These are phyloP conservation scores for Limanda limanda DNA, from an alignment of 2,113 vertebrate species.

Conservation along the genomic window DNA sequence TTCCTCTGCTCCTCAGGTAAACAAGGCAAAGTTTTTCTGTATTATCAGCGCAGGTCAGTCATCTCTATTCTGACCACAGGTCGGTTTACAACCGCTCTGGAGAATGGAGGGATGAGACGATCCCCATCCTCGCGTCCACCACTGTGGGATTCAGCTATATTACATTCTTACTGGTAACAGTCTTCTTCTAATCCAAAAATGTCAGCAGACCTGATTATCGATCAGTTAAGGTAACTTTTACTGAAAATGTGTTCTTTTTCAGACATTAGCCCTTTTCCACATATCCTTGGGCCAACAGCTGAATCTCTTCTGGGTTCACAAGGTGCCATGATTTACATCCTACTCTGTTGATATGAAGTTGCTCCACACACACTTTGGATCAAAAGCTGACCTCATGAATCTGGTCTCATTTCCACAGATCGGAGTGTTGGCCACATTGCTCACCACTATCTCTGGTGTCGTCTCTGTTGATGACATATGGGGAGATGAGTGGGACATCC, in stretches of 20 bases:
- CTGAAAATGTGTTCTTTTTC: constrained; percentile 11
- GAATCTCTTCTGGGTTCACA: constrained; percentile 98
- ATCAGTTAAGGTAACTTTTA: background rate
- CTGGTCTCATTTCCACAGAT: constrained; percentile 79
- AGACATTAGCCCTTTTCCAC: constrained; percentile 95
- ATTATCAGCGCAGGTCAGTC: background rate
- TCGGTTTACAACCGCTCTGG: constrained; percentile 92
- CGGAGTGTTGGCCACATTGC: constrained; percentile 86
- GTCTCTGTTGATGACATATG: constrained; percentile 91
- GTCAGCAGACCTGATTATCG: background rate
- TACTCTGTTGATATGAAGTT: background rate
- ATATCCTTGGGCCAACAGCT: constrained; percentile 95
- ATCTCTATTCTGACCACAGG: constrained; percentile 75
- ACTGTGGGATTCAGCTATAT: constrained; percentile 91
- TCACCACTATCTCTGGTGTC: constrained; percentile 89
- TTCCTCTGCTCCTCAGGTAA: background rate
- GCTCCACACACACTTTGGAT: background rate
- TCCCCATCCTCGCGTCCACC: constrained; percentile 89
- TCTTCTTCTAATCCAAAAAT: background rate
- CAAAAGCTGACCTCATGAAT: background rate
- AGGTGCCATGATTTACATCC: constrained; percentile 81
- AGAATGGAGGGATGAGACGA: constrained; percentile 94
- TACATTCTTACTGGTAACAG: constrained; percentile 88
- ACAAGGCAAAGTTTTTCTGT: background rate
- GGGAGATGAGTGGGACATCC: constrained; percentile 92